Percentiles rank a stretch among this genome's conserved stretches.
Conservation (phyloP, 1,140 invertebrate genomes). For the Drosophila bocqueti region DNA sequence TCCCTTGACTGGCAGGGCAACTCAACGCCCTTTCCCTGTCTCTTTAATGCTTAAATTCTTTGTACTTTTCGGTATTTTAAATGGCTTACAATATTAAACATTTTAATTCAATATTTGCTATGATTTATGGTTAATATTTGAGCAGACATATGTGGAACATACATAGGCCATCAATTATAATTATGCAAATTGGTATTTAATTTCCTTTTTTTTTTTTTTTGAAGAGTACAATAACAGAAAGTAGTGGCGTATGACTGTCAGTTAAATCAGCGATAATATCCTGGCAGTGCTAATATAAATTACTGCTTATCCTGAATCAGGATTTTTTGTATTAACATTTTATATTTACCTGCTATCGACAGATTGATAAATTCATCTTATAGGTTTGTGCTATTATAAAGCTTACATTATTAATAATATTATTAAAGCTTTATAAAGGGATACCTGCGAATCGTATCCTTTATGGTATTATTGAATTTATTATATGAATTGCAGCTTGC, state of each 20-base stretch:
- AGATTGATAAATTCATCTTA: background rate
- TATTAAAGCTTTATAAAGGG: background rate
- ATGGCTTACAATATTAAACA: constrained; percentile 3
- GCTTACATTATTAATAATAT: no score
- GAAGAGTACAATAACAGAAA: background rate
- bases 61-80: constrained; percentile 1
- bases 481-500: constrained; percentile 64
- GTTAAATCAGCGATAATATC: constrained; percentile 5
- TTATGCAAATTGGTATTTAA: constrained; percentile 34
- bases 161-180: constrained; percentile 42
- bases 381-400: no score
- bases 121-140: constrained; percentile 44
- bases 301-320: background rate
- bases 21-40: background rate
- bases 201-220: constrained; percentile 2
- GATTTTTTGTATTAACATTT: background rate
- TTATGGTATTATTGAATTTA: constrained; percentile 46
- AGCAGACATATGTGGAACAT: constrained; percentile 41
- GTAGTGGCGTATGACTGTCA: background rate
- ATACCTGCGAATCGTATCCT: constrained; percentile 31
- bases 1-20: constrained; percentile 20
- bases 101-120: constrained; percentile 36
- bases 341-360: background rate
- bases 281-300: background rate
- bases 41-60: background rate